phyloP scores from a whole-genome alignment of 30 jellyfish, hydroid and myxozoan species.

The Nemopilema nomurai region DNA sequence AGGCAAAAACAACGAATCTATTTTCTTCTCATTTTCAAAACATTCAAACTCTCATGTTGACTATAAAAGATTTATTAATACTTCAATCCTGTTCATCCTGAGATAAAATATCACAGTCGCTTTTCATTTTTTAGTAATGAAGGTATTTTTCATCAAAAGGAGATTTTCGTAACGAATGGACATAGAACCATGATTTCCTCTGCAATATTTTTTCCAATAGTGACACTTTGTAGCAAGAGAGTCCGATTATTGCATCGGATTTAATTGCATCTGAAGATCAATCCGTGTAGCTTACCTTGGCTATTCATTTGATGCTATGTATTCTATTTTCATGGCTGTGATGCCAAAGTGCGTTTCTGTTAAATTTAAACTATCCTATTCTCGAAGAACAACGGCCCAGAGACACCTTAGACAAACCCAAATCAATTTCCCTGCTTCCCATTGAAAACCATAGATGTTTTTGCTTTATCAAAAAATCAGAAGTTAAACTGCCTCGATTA shows the following conservation, averaged over 20 bases:
- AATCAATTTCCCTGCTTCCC: not conserved
- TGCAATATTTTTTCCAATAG: no score
- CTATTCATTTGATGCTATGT: not conserved
- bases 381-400: not conserved
- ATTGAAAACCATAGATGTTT: no score
- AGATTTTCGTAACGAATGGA: no score
- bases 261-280: not conserved
- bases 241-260: no score
- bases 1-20: not conserved
- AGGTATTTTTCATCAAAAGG: no score
- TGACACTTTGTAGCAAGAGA: no score
- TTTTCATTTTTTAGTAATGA: no score
- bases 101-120: no score
- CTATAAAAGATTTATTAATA: no score
- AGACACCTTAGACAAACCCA: not conserved
- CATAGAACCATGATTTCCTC: no score
- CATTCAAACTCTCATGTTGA: no score
- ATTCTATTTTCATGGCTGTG: not conserved
- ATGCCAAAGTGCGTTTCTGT: not conserved
- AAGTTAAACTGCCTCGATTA: not conserved
- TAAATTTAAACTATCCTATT: not conserved
- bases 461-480: not conserved
- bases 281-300: not conserved
- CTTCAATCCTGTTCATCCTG: no score
- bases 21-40: not conserved